Evolutionary conservation across 1,140 invertebrate species (phyloP), one percentile per base, ranked within the genome.

Genomic region (Venturia canescens): DNA sequence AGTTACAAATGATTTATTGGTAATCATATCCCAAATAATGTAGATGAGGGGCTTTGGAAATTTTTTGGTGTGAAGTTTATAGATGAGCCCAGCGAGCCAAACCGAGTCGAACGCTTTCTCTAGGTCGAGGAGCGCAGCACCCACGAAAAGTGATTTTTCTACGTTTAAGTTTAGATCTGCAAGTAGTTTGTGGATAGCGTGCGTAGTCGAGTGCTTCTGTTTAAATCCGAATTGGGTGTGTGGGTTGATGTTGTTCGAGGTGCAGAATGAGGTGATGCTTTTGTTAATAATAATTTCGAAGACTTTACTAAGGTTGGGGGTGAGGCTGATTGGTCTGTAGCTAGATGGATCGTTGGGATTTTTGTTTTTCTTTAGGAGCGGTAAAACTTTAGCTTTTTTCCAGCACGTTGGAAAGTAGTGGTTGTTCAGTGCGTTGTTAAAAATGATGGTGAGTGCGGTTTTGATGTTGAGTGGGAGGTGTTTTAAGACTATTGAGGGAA

Each of bases 311-410:
- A 78, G 57, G 34, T 31, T 81, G 6, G 82, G 70, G 6, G 81
- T 81, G 15, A 85, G 72, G 74, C 82, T 85, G 3, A 88, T 87
- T 3, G 86, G 84, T 27, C 83, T n/a, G 29, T 85, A 86, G 27
- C 76, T 78, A n/a, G 21, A 18, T 13, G 86, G 74, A 15, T 81
- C 18, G 5, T 13, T 16, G 0, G 76, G 26, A 11, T 78, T 29
- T 84, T 86, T 87, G 0, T 80, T 63, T 66, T 83, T 79, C 79
- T 87, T 87, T 0, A 75, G 69, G 1, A 88, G 69, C 0, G 83
- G 78, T 0, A 84, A 57, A 3, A 87, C 70, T 80, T 85, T 86
- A 0, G 83, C 81, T n/a, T 1, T 38, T 84, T 87, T 87, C 83
- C 78, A 87, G 7, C 0, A n/a, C 1, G 26, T 27, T 7, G 85